Percentiles rank a stretch among this genome's conserved stretches.
phyloP scores from a whole-genome alignment of 2,888 invertebrate species.

The Ephialtes manifestator region DNA sequence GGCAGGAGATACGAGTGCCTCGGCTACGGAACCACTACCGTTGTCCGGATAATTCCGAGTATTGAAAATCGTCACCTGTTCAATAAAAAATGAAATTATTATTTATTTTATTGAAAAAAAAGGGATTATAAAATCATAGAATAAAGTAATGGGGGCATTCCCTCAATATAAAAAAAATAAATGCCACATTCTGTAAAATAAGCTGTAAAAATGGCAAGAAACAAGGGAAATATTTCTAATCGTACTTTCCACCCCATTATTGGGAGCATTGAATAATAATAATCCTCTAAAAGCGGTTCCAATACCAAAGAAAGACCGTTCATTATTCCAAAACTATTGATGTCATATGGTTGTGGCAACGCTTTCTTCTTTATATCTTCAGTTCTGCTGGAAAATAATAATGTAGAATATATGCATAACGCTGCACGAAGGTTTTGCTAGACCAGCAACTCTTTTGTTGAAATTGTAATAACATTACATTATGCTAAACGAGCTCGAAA shows the following conservation, averaged over 20 bases:
- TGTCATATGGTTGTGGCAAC: constrained; percentile 70
- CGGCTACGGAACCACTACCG: constrained; percentile 87
- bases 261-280: constrained; percentile 87
- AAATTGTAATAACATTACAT: too few relatives aligned
- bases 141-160: too few relatives aligned
- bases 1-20: constrained; percentile 84
- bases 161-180: too few relatives aligned
- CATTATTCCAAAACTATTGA: constrained; percentile 80
- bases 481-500: too few relatives aligned
- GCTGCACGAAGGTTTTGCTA: too few relatives aligned
- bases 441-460: too few relatives aligned
- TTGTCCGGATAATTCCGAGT: constrained; percentile 87
- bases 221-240: background rate
- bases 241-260: constrained; percentile 88
- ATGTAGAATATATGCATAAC: background rate
- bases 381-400: constrained; percentile 37
- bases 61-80: constrained; percentile 87
- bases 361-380: constrained; percentile 23
- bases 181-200: background rate
- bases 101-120: background rate
- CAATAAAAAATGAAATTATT: constrained; percentile 14
- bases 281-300: constrained; percentile 88
- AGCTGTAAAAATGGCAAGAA: background rate
- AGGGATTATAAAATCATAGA: background rate
- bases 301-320: constrained; percentile 88